phyloP scores from a whole-genome alignment of 2,113 vertebrate species.

The Percina caprodes region DNA sequence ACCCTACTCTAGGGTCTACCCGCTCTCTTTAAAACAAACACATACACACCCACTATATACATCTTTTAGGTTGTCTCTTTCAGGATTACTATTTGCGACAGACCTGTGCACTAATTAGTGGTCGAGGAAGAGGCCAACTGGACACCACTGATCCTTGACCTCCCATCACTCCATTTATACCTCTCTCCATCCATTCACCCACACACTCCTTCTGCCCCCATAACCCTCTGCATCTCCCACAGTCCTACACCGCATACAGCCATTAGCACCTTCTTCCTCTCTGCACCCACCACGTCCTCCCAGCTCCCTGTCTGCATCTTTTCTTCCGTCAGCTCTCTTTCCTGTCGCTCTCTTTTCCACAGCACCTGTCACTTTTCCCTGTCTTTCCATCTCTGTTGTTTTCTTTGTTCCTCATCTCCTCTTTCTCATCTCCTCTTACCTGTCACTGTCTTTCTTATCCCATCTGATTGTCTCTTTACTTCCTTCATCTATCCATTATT shows the following conservation, averaged over 20 bases:
- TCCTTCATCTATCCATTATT: constrained; percentile 65
- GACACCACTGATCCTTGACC: constrained; percentile 75
- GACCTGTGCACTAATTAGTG: constrained; percentile 76
- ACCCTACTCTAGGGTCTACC: too few species aligned
- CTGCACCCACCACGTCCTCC: constrained; percentile 45
- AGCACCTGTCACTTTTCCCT: constrained; percentile 69
- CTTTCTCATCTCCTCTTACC: constrained; percentile 77
- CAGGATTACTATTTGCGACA: constrained; percentile 69
- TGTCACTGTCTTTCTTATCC: constrained; percentile 72
- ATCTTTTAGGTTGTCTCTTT: constrained; percentile 9
- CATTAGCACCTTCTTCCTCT: constrained; percentile 71
- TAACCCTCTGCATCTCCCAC: constrained; percentile 43
- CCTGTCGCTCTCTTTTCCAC: constrained; percentile 49
- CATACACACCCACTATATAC: constrained; percentile 1
- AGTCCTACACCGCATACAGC: constrained; percentile 66
- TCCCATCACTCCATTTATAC: constrained; percentile 45
- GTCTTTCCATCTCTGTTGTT: constrained; percentile 59
- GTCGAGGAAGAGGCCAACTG: constrained; percentile 74
- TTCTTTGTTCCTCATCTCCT: constrained; percentile 59
- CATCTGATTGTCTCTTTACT: constrained; percentile 78
- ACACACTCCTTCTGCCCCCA: constrained; percentile 31
- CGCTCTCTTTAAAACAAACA: background rate
- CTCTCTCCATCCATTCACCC: constrained; percentile 20
- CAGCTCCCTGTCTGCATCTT: constrained; percentile 38
- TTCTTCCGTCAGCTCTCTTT: constrained; percentile 47